A percentile compares a stretch with the other conserved stretches of the same genome.
These are phyloP conservation scores for Notospermus geniculatus DNA, from an alignment of 1,140 invertebrate genomes.

Conservation along the genomic window DNA sequence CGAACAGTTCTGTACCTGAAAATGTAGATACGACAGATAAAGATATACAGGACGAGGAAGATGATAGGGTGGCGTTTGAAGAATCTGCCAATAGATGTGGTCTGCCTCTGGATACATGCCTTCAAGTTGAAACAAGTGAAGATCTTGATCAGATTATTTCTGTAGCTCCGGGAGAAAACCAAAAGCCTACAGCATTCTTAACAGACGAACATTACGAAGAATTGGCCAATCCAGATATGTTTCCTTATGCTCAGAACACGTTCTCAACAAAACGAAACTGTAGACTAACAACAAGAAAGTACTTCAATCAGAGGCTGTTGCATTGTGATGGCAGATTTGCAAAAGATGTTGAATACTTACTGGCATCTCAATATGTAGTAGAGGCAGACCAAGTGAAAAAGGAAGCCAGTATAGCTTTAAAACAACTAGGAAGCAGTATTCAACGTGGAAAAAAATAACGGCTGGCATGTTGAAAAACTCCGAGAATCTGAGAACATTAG, in stretches of 20 bases:
- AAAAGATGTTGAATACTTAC: constrained; percentile 1
- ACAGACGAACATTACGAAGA: constrained; percentile 1
- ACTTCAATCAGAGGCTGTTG: constrained; percentile 1
- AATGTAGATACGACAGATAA: no score
- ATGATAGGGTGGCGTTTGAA: no score
- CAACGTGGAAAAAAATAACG: not conserved
- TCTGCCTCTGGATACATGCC: no score
- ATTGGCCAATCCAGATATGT: not conserved
- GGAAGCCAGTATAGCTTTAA: not conserved
- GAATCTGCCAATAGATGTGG: no score
- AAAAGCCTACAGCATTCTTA: not conserved
- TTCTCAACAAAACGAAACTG: not conserved
- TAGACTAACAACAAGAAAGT: not conserved
- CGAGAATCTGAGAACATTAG: constrained; percentile 3
- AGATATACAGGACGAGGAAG: no score
- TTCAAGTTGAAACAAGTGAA: not conserved
- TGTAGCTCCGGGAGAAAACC: not conserved
- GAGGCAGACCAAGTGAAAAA: not conserved
- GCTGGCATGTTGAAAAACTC: not conserved
- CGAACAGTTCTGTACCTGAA: no score
- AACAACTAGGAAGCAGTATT: not conserved
- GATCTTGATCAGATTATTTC: constrained; percentile 1
- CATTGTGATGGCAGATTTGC: not conserved
- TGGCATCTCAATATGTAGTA: not conserved
- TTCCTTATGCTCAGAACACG: not conserved